A percentile compares a stretch with the other conserved stretches of the same genome.
Evolutionary conservation across 2,888 invertebrate species (phyloP).

Genomic region (Dryobota labecula): DNA sequence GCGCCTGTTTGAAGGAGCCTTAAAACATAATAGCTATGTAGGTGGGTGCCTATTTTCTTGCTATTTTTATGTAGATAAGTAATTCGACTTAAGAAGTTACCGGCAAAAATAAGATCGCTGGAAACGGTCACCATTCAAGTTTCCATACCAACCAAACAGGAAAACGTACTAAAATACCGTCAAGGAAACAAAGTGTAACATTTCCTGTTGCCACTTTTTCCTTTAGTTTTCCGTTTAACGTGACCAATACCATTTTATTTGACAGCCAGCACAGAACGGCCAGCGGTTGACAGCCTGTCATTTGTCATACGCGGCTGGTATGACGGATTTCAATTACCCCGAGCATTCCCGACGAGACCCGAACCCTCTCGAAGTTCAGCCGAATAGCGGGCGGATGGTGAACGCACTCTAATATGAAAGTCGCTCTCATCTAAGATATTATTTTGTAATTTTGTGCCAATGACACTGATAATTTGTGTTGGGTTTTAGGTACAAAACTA

Average conservation of each 20-base stretch:
- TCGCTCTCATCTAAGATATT: slow-evolving; percentile 67
- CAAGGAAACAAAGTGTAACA: slow-evolving; percentile 15
- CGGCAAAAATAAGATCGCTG: not conserved
- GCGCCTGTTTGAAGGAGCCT: no score
- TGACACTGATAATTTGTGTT: no score
- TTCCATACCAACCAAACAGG: not conserved
- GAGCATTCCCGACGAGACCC: slow-evolving; percentile 49
- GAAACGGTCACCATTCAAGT: not conserved
- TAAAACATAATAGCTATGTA: no score
- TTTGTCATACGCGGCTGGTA: slow-evolving; percentile 79
- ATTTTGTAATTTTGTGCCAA: slow-evolving; percentile 71
- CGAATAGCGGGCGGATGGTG: slow-evolving; percentile 13
- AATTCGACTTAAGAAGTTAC: not conserved
- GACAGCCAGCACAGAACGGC: slow-evolving; percentile 35
- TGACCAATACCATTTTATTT: slow-evolving; percentile 58
- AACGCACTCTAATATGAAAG: slow-evolving; percentile 44
- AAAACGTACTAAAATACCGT: slow-evolving; percentile 2
- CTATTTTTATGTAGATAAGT: not conserved
- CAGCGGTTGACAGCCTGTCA: slow-evolving; percentile 69
- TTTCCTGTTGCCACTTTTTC: slow-evolving; percentile 23
- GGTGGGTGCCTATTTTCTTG: no score
- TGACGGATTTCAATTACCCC: slow-evolving; percentile 84
- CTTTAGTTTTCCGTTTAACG: slow-evolving; percentile 40
- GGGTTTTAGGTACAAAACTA: no score
- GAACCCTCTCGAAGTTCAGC: slow-evolving; percentile 27